Conservation (phyloP, 2,888 invertebrate genomes). For the Rhogogaster chlorosoma region DNA sequence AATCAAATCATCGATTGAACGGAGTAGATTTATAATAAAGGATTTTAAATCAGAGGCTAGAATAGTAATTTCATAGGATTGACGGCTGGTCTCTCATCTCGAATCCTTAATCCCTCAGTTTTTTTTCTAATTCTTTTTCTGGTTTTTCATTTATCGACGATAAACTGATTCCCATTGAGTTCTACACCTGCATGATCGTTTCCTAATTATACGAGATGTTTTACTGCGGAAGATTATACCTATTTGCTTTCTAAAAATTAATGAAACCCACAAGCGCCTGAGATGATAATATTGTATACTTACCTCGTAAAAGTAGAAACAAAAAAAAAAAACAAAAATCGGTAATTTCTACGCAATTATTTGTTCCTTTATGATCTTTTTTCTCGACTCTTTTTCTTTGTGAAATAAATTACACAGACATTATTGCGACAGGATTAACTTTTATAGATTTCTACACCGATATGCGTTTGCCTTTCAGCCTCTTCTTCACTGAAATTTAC, state of each 20-base stretch:
- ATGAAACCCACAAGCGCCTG: neutral
- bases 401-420: neutral
- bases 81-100: neutral
- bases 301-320: neutral
- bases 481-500: neutral
- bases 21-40: neutral
- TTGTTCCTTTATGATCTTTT: neutral
- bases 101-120: neutral
- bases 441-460: neutral
- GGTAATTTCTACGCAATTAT: constrained; percentile 16
- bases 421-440: neutral
- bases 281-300: neutral
- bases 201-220: neutral
- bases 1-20: neutral
- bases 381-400: neutral
- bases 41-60: neutral
- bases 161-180: neutral
- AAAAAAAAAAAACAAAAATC: neutral
- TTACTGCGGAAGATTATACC: neutral
- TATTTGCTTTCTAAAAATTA: constrained; percentile 26
- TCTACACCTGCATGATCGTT: neutral
- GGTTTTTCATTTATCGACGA: neutral
- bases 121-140: neutral
- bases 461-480: too few relatives aligned
- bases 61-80: neutral